Evolutionary conservation across 2,797 vertebrate genomes (phyloP).

Genomic region (Pachyuromys duprasi): DNA sequence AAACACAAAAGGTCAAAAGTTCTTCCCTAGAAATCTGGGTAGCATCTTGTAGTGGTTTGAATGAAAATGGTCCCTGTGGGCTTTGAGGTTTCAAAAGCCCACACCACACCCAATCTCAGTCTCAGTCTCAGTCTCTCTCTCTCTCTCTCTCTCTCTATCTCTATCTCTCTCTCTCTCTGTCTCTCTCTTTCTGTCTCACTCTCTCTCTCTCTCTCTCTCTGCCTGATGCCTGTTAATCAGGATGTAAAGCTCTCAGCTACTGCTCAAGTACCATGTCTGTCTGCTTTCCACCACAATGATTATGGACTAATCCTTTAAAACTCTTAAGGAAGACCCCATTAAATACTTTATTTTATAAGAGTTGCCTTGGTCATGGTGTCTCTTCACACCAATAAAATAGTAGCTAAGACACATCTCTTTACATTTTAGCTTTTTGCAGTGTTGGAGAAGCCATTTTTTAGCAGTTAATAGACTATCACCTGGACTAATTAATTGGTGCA

Average conservation of each 20-base stretch:
- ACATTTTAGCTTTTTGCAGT: neutral
- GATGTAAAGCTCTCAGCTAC: neutral
- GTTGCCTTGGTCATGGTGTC: neutral
- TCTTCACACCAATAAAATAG: neutral
- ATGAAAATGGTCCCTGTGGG: neutral
- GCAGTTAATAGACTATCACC: neutral
- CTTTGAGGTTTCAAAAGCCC: neutral
- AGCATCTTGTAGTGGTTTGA: neutral
- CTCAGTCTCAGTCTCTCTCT: too few relatives aligned
- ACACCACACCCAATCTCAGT: neutral
- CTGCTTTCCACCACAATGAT: neutral
- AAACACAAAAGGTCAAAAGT: neutral
- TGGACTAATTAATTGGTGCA: neutral
- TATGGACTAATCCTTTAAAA: neutral
- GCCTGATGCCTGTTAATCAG: neutral
- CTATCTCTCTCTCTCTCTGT: too few relatives aligned
- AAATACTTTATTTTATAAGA: neutral
- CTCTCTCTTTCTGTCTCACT: too few relatives aligned
- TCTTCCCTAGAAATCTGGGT: neutral
- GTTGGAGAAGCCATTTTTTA: constrained; percentile 30
- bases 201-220: neutral
- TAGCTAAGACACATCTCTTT: neutral
- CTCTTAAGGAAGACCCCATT: neutral
- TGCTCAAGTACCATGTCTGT: neutral
- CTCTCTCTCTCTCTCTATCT: too few relatives aligned